Percentiles rank a stretch among this genome's conserved stretches.
Conservation (phyloP, 2,888 invertebrate genomes). For the Nephrotoma guestfalica region DNA sequence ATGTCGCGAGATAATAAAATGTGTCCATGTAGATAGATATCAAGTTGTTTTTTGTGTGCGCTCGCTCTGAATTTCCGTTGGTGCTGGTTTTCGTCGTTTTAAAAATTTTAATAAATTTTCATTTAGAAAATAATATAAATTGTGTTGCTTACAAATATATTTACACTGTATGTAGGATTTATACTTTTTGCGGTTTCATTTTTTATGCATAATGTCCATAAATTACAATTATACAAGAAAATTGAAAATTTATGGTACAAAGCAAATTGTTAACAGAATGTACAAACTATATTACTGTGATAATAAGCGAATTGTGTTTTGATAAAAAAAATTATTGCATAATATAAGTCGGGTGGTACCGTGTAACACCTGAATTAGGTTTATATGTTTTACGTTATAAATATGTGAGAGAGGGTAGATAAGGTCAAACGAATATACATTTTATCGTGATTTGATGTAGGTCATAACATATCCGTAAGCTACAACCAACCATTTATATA, state of each 20-base stretch:
- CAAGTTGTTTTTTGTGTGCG: neutral
- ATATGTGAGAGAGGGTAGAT: neutral
- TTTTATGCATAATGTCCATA: neutral
- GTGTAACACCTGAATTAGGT: neutral
- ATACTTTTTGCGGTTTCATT: neutral
- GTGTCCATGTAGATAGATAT: neutral
- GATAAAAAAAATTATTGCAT: neutral
- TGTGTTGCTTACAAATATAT: neutral
- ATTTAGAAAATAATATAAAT: neutral
- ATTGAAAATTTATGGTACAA: neutral
- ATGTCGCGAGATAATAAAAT: neutral
- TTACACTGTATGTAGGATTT: neutral
- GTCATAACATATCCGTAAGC: neutral
- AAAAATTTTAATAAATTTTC: neutral
- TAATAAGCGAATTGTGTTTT: neutral
- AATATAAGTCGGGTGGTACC: neutral
- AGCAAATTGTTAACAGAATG: neutral
- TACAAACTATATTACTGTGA: neutral
- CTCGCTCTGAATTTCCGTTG: neutral
- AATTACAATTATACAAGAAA: neutral
- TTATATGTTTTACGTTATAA: neutral
- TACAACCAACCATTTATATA: neutral
- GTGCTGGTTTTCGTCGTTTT: neutral
- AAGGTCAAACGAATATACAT: neutral
- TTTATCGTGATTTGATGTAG: neutral